Evolutionary conservation across 2,113 vertebrate genomes (phyloP), one percentile per base, ranked within the genome.

Genomic region (Onychorhynchus coronatus): DNA sequence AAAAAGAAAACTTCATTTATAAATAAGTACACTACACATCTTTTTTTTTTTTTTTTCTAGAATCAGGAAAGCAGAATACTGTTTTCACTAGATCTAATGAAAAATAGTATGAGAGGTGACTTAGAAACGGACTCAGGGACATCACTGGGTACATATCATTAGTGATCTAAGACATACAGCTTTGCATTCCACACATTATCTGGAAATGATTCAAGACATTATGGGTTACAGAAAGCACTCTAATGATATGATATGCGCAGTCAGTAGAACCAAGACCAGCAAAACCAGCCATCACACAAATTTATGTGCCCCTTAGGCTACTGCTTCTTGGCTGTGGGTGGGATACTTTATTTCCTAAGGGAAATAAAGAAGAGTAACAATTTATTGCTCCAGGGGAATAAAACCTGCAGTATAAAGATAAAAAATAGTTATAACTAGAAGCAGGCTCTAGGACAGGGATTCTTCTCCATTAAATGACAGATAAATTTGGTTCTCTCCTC

Each of bases 221-320:
- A 37, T 37, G 78, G 39, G 59, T 91, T 95, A 88, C 72, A 81
- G 93, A 94, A 95, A 96, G 74, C 50, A 88, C 85, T 90, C 81
- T 94, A 96, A 97, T 93, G 91, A 89, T 90, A 95, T 70, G 80
- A 96, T 89, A 82, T 82, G 77, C 93, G 88, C 89, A 93, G 92
- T 68, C 82, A 96, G 67, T 67, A 71, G 85, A 97, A 95, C 80
- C 53, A 95, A 95, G 72, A 49, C 90, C 75, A 98, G 94, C 73
- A 91, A 94, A 95, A 90, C 50, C 88, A 93, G 81, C 37, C 84
- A 87, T 79, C 71, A 91, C 92, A 62, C 67, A 95, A 96, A 97
- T 97, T 96, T 96, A 95, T 95, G 77, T 92, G 65, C 55, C 58
- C 46, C 82, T 97, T 96, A 83, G 1, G 30, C 28, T 92, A 62